Base-by-base conservation (phyloP, 2,113 vertebrate species). In the Butorides virescens region DNA sequence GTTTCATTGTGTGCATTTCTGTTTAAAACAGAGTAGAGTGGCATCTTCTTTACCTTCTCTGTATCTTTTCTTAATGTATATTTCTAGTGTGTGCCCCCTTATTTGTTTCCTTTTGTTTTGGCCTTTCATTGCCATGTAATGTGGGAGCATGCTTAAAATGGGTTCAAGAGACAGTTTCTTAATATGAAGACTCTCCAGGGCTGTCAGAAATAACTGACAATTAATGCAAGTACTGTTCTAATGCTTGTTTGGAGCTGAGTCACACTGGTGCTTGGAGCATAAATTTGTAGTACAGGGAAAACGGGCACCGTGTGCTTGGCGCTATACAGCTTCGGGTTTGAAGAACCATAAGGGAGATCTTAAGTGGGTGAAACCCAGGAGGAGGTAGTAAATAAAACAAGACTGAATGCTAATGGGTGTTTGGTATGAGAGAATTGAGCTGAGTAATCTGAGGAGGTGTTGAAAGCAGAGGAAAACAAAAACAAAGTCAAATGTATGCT, bases 151-250 rank as follows among this genome's bases (percentile, higher is more conserved):
- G 83, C 86, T 96, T 97, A 90, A 97, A 97, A 97, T 79, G 92
- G 70, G 94, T 97, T 97, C 92, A 94, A 73, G 93, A 96, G 94
- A 95, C 88, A 55, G 19, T 88, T 88, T 94, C 95, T 97, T 96
- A 93, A 94, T 65, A 59, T 72, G 95, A 96, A 92, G 71, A 88
- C 94, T 97, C 96, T 94, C 95, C 88, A 90, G 90, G 86, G 86
- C 84, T 96, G 91, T 97, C 82, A 96, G 94, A 96, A 98, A 93
- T 95, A 97, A 92, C 96, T 72, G 93, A 91, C 44, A 97, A 94
- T 97, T 95, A 96, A 97, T 95, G 95, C 94, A 89, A 92, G 86
- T 78, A 89, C 30, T 2, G 32, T 84, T 94, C 87, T 96, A 96
- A 84, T 66, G 44, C 93, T 94, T 30, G 61, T 91, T 96, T 91